Evolutionary conservation across 1,140 invertebrate genomes (phyloP).

Genomic region (Pararge aegeria): DNA sequence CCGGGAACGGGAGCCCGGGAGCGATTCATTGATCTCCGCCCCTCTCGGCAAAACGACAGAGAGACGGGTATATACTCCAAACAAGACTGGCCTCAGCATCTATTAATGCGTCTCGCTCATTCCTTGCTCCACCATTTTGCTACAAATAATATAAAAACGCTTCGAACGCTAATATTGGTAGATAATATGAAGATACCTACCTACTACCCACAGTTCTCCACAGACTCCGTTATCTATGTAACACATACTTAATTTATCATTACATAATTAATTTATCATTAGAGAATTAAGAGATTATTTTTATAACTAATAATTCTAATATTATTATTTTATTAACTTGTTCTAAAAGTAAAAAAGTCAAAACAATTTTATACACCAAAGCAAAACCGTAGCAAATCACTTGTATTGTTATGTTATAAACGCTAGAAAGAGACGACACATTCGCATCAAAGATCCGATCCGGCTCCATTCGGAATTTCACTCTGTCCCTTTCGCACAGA

Average conservation of each 20-base stretch:
- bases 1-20: constrained; percentile 56
- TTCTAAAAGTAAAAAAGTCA: too few relatives aligned
- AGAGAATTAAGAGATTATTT: too few relatives aligned
- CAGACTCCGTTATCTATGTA: too few relatives aligned
- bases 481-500: constrained; percentile 52
- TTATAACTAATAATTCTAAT: too few relatives aligned
- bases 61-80: constrained; percentile 37
- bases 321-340: too few relatives aligned
- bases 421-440: constrained; percentile 21
- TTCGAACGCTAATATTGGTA: neutral
- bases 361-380: too few relatives aligned
- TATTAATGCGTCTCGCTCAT: constrained; percentile 13
- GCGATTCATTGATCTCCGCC: constrained; percentile 79
- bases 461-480: constrained; percentile 16
- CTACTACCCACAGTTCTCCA: neutral
- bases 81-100: neutral
- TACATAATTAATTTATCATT: too few relatives aligned
- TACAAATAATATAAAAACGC: neutral
- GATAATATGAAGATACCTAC: neutral
- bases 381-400: neutral
- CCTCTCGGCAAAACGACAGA: constrained; percentile 65
- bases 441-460: constrained; percentile 21
- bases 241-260: too few relatives aligned
- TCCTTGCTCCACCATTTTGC: neutral
- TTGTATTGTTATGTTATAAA: constrained; percentile 4